These are phyloP conservation scores for Nannospalax galili DNA, from an alignment of 2,113 vertebrate species.

Conservation along the genomic window DNA sequence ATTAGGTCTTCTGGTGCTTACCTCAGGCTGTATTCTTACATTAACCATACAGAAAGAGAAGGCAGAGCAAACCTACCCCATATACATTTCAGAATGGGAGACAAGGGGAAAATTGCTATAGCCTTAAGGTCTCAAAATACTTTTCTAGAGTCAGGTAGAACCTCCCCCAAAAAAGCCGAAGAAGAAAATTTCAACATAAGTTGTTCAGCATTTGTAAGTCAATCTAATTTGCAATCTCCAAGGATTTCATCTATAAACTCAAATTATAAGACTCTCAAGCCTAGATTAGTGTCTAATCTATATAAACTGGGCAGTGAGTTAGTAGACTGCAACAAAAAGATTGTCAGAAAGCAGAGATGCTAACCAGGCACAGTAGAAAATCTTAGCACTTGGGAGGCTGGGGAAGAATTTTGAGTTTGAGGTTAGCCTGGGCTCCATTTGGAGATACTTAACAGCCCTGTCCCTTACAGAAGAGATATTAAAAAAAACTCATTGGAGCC, in stretches of 20 bases:
- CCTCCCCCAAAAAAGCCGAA: neutral
- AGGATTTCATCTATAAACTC: neutral
- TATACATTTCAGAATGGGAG: too few species aligned
- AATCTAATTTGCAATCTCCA: constrained; percentile 12
- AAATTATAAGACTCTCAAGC: neutral
- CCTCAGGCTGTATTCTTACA: neutral
- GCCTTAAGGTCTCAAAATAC: constrained; percentile 9
- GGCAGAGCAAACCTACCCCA: neutral
- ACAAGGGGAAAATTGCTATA: neutral
- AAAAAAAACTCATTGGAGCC: constrained; percentile 37
- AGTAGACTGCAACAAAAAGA: neutral
- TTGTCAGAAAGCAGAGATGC: constrained; percentile 18
- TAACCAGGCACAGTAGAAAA: neutral
- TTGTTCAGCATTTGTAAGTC: constrained; percentile 27
- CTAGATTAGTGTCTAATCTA: neutral
- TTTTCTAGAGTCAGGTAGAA: neutral
- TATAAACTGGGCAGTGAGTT: neutral
- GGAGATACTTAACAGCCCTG: neutral
- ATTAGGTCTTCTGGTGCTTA: neutral
- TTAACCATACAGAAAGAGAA: neutral
- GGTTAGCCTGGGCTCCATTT: neutral
- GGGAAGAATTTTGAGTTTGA: neutral
- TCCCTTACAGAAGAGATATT: neutral
- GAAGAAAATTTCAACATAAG: constrained; percentile 9
- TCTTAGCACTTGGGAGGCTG: neutral